Base-by-base conservation (phyloP, 2,888 invertebrate genomes). In the Orchestes rusci region DNA sequence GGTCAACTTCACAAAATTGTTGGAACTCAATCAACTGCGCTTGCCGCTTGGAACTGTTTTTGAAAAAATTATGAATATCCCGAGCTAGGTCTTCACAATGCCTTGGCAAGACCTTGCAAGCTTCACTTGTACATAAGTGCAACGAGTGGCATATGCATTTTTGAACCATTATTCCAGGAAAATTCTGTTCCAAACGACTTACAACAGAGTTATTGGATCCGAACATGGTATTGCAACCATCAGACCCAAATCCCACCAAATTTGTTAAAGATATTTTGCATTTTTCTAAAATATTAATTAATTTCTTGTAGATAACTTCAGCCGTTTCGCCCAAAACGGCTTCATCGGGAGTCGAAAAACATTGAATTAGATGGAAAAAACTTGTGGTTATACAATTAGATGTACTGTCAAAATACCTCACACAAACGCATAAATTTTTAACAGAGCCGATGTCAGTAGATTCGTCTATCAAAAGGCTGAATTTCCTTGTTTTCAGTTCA, bases 201-300 rank as follows among this genome's bases (percentile, higher is more conserved):
- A 57, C 58, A 1, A 64, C 60, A 2, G 61, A 64, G 39, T 63
- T 58, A 15, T 57, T 44, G 41, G 49, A 18, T 1, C 62, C 63
- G 17, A 62, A 56, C 63, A 64, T 64, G 7, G 53, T 54, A 42
- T 63, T 64, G 13, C 60, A 63, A 0, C 62, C 63, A 41, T 63
- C 61, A 4, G 61, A 58, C 2, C 49, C 61, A 53, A 66, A 65
- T 4, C 64, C 64, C n/a, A 66, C 53, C 15, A 65, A 48, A 30
- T 65, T 62, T 42, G 52, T 36, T 30, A 57, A 29, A 16, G 60
- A 59, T 16, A 61, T 59, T 15, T 51, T 39, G n/a, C 34, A 16
- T 17, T 33, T 36, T 13, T 33, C 35, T 39, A 56, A 27, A 13
- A 16, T 5, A 4, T 23, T 20, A 12, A 27, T 12, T 27, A 37